Evolutionary conservation across 2,888 invertebrate species (phyloP).

Genomic region (Nasonia oneida): DNA sequence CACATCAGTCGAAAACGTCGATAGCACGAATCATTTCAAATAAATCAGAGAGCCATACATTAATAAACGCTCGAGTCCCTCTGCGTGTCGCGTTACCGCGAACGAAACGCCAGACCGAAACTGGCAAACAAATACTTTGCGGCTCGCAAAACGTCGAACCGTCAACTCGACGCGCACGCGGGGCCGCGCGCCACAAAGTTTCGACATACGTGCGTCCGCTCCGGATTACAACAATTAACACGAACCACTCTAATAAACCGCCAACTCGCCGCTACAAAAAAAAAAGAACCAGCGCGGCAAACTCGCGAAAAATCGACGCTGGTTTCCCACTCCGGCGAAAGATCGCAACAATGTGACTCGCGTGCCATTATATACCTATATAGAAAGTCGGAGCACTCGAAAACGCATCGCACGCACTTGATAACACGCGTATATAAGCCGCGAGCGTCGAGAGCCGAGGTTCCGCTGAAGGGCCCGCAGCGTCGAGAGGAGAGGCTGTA

Average conservation of each 20-base stretch:
- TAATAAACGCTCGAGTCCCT: neutral
- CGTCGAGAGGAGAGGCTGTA: constrained; percentile 34
- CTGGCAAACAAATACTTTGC: neutral
- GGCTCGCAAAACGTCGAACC: neutral
- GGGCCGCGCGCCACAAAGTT: neutral
- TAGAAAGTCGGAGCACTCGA: constrained; percentile 36
- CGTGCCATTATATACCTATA: neutral
- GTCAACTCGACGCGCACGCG: neutral
- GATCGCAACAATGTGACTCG: neutral
- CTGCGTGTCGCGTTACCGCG: no score
- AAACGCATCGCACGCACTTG: constrained; percentile 66
- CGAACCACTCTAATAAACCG: neutral
- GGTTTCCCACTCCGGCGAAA: neutral
- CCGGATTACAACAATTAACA: neutral
- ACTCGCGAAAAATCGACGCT: neutral
- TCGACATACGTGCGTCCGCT: neutral
- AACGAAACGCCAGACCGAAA: neutral
- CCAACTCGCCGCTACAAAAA: neutral
- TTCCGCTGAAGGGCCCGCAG: constrained; percentile 40
- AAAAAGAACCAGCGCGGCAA: neutral
- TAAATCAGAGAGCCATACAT: neutral
- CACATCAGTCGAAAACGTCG: no score
- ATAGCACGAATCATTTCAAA: neutral
- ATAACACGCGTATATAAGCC: constrained; percentile 59
- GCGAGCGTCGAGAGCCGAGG: constrained; percentile 11